Evolutionary conservation across 2,888 invertebrate species (phyloP).

Genomic region (Hipparchia sbordonii): DNA sequence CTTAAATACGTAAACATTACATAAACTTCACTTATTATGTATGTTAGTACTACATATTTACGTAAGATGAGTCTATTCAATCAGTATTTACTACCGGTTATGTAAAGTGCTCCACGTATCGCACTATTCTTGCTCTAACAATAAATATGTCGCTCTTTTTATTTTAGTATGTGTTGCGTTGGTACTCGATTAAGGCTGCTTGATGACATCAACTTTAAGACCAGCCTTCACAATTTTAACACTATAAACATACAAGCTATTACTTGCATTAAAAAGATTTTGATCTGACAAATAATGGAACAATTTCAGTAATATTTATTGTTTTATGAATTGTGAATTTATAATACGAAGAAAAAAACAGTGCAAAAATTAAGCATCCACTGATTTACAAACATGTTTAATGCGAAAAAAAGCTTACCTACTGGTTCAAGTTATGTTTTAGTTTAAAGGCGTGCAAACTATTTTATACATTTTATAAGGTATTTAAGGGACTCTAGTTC

Average conservation of each 20-base stretch:
- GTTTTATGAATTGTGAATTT: too few relatives aligned
- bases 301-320: too few relatives aligned
- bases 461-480: too few relatives aligned
- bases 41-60: slow-evolving; percentile 69
- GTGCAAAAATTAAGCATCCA: too few relatives aligned
- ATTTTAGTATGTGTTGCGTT: background rate
- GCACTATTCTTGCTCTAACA: slow-evolving; percentile 29
- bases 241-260: background rate
- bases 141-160: slow-evolving; percentile 14
- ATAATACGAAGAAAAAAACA: too few relatives aligned
- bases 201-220: background rate
- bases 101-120: slow-evolving; percentile 55
- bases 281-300: too few relatives aligned
- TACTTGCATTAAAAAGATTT: background rate
- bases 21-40: slow-evolving; percentile 63
- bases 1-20: slow-evolving; percentile 57
- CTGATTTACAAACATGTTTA: too few relatives aligned
- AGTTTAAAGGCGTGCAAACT: too few relatives aligned
- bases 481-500: too few relatives aligned
- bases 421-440: too few relatives aligned
- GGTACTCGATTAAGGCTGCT: background rate
- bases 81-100: slow-evolving; percentile 67
- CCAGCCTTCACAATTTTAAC: background rate
- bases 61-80: slow-evolving; percentile 77
- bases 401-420: too few relatives aligned